Base-by-base conservation (phyloP, 92 coral and sea anemone species). In the Heteractis magnifica region DNA sequence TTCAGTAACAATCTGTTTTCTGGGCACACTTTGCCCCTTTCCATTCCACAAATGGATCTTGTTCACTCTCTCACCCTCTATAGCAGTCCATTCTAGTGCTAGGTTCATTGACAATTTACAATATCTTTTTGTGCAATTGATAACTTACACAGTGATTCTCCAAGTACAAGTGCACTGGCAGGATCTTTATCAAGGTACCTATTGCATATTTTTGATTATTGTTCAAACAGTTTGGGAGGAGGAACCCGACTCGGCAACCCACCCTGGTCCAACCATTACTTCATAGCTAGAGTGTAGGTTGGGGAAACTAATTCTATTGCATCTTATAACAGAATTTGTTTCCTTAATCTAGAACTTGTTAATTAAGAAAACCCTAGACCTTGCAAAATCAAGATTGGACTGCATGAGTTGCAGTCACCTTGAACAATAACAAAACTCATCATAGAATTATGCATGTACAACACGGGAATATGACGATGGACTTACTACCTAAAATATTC, bases 161-260 rank as follows among this genome's bases (percentile, higher is more conserved):
- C 71, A 65, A 65, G 71, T 65, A 65, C 71, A 65, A 65, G 71
- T 65, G 71, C 26, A 65, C 16, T 65, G 34, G 34, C 23, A 65
- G 34, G 71, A n/a, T 65, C 71, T 18, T 65, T 19, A 19, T 65
- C 26, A 18, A 65, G 34, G 56, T 52, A 52, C 56, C 56, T 52
- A n/a, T n/a, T n/a, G n/a, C n/a, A n/a, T n/a, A n/a, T n/a, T n/a
- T n/a, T n/a, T n/a, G n/a, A n/a, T n/a, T n/a, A n/a, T n/a, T n/a
- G n/a, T n/a, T n/a, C n/a, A n/a, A n/a, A n/a, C n/a, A n/a, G n/a
- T n/a, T n/a, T n/a, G n/a, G n/a, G n/a, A n/a, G n/a, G n/a, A n/a
- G n/a, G n/a, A n/a, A n/a, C n/a, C n/a, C n/a, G n/a, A n/a, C n/a
- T n/a, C n/a, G n/a, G n/a, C n/a, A n/a, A n/a, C n/a, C n/a, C n/a